phyloP scores from a whole-genome alignment of 2,888 invertebrate genomes.

The Rhodophaea formosa region DNA sequence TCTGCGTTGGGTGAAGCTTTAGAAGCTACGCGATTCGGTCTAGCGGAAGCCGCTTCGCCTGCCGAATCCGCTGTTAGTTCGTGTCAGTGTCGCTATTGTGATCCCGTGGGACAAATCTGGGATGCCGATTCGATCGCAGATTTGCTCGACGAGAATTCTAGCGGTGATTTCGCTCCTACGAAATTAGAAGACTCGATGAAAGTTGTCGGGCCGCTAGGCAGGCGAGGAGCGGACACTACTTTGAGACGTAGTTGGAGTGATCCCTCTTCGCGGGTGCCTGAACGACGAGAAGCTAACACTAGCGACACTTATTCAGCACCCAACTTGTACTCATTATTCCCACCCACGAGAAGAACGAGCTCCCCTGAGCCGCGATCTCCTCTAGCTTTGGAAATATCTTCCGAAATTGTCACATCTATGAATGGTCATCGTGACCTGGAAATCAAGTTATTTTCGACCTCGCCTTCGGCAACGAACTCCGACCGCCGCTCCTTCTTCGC shows the following conservation, averaged over 20 bases:
- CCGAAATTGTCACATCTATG: slow-evolving; percentile 88
- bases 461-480: slow-evolving; percentile 73
- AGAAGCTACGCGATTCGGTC: slow-evolving; percentile 71
- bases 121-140: slow-evolving; percentile 84
- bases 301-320: slow-evolving; percentile 67
- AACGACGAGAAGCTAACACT: slow-evolving; percentile 58
- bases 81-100: slow-evolving; percentile 89
- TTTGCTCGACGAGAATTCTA: slow-evolving; percentile 72
- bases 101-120: slow-evolving; percentile 88
- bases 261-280: slow-evolving; percentile 75
- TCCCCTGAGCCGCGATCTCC: slow-evolving; percentile 70
- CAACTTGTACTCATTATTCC: slow-evolving; percentile 73
- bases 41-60: slow-evolving; percentile 70
- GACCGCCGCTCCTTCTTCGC: slow-evolving; percentile 74
- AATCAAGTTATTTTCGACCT: slow-evolving; percentile 88
- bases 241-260: slow-evolving; percentile 84
- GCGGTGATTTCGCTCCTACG: slow-evolving; percentile 72
- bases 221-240: slow-evolving; percentile 65
- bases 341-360: slow-evolving; percentile 62
- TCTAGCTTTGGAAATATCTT: slow-evolving; percentile 85
- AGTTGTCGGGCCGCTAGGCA: slow-evolving; percentile 68
- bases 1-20: slow-evolving; percentile 78
- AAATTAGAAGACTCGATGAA: slow-evolving; percentile 77
- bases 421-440: slow-evolving; percentile 89
- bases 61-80: slow-evolving; percentile 73